phyloP scores from a whole-genome alignment of 2,888 invertebrate species.

The Synanthedon formicaeformis region DNA sequence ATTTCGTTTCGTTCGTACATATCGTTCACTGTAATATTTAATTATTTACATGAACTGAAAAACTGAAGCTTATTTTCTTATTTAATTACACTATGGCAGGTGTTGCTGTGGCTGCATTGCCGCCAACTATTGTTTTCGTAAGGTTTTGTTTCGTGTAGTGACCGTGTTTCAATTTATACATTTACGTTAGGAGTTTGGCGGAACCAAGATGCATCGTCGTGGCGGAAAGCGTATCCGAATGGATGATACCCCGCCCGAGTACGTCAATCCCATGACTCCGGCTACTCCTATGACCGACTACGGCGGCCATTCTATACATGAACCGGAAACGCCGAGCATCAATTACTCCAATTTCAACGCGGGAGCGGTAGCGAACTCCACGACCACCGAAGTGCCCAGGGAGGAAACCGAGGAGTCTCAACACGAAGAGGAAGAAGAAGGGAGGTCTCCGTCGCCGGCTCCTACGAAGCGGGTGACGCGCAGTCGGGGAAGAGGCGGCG shows the following conservation, averaged over 20 bases:
- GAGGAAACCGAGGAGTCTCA: slow-evolving; percentile 46
- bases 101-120: no score
- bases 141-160: no score
- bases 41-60: no score
- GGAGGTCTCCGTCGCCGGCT: slow-evolving; percentile 70
- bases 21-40: no score
- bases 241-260: slow-evolving; percentile 92
- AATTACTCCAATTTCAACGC: slow-evolving; percentile 54
- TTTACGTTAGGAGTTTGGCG: no score
- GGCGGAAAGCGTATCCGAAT: slow-evolving; percentile 93
- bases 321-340: slow-evolving; percentile 58
- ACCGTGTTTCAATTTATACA: no score
- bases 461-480: slow-evolving; percentile 75
- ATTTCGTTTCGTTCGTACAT: no score
- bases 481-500: slow-evolving; percentile 69
- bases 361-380: slow-evolving; percentile 41
- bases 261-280: slow-evolving; percentile 76
- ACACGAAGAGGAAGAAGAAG: slow-evolving; percentile 39
- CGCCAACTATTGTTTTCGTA: no score
- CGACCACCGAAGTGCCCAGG: slow-evolving; percentile 36
- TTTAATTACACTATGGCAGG: no score
- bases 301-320: slow-evolving; percentile 62
- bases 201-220: slow-evolving; percentile 76
- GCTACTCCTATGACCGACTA: slow-evolving; percentile 68
- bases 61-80: no score